Evolutionary conservation across 2,113 vertebrate genomes (phyloP).

Genomic region (Gobio gobio): DNA sequence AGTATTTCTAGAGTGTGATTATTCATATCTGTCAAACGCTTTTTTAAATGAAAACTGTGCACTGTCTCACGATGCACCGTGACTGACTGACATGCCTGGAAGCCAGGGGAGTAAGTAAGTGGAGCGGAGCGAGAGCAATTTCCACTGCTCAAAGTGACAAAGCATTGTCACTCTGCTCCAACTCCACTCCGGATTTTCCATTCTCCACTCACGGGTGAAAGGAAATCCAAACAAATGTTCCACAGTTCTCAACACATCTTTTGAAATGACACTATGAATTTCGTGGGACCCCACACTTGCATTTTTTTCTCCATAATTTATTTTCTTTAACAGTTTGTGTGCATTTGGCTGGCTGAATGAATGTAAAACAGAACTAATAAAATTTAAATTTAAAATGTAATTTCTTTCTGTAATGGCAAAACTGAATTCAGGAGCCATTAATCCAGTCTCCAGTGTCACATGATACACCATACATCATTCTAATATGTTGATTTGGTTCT

Average conservation of each 20-base stretch:
- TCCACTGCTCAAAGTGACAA: neutral
- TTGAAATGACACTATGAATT: neutral
- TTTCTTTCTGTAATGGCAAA: neutral
- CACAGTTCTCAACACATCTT: neutral
- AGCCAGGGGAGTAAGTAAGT: neutral
- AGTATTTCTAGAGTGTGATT: slow-evolving; percentile 38
- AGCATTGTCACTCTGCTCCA: neutral
- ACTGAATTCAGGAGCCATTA: neutral
- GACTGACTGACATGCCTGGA: slow-evolving; percentile 38
- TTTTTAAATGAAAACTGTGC: slow-evolving; percentile 33
- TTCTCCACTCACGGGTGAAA: neutral
- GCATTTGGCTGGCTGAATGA: neutral
- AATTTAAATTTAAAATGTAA: neutral
- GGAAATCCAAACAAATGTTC: neutral
- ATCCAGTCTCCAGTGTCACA: neutral
- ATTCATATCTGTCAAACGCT: slow-evolving; percentile 36
- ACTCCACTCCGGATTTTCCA: neutral
- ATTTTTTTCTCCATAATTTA: neutral
- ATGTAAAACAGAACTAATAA: neutral
- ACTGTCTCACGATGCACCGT: neutral
- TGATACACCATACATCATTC: neutral
- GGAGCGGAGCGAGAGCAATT: slow-evolving; percentile 23
- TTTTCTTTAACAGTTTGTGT: neutral
- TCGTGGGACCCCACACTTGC: neutral
- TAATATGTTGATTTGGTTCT: neutral